Base-by-base conservation (phyloP, 2,888 invertebrate species). In the Cyrtodaria siliqua region DNA sequence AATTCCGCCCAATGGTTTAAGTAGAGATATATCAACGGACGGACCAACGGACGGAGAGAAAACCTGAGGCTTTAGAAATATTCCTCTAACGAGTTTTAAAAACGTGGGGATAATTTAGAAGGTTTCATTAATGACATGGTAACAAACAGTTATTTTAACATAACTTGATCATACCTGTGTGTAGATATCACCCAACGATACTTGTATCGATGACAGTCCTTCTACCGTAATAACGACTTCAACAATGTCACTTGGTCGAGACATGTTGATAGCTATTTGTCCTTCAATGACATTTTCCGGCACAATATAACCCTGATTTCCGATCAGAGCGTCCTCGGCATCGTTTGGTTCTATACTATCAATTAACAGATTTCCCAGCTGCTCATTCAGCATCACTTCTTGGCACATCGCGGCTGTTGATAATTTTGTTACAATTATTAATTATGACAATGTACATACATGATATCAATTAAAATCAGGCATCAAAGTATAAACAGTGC, bases 211-310 rank as follows among this genome's bases (percentile, higher is more conserved):
- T 3, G 62, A 29, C 20, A 62, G 49, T 23, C 40, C 40, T 3
- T 62, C 50, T 8, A 62, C 62, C 23, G 62, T 52, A 3, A 62
- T 24, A 33, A 27, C 50, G 4, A 62, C 42, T 24, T 62, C 62
- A 16, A 62, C 52, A 23, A 62, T 52, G 4, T 62, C 62, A 52
- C 62, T 62, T 2, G 62, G 62, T 24, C 20, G 26, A 2, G 52
- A 50, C n/a, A 62, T 26, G 12, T 20, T 62, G 40, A 62, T 27
- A 1, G 38, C 6, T 12, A 62, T 40, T n/a, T 62, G 50, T 29
- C 18, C 50, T 9, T 62, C 62, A 2, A 24, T 26, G 1, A 24
- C 29, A 20, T 33, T 18, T 8, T 33, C 16, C 9, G 62, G 23
- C 24, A 6, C 14, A 33, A 33, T 12, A 23, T 52, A 62, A 12